These are phyloP conservation scores for Ataeniobius toweri DNA, from an alignment of 2,797 vertebrate species.

Conservation along the genomic window DNA sequence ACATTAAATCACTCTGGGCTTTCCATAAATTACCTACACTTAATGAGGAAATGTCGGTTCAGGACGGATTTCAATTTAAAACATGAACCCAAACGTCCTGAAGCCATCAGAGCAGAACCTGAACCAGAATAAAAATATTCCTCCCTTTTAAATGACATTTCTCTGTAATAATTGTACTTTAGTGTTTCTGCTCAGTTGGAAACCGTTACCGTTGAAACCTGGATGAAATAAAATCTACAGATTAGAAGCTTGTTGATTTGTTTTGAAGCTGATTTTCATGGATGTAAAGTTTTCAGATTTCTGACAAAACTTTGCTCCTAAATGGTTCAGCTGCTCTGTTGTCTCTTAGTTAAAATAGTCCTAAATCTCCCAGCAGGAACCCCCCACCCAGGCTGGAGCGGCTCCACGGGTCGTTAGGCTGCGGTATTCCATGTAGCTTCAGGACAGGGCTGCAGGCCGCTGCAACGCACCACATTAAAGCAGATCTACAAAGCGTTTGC, in stretches of 20 bases:
- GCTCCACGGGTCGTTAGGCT: not conserved
- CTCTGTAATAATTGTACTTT: not conserved
- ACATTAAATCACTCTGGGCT: not conserved
- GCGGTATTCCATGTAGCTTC: not conserved
- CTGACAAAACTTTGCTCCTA: not conserved
- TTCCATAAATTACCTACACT: not conserved
- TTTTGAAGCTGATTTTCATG: not conserved
- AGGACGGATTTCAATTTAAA: too few species aligned
- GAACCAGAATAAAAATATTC: not conserved
- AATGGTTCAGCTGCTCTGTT: not conserved
- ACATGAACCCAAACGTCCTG: too few species aligned
- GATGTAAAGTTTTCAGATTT: conserved; percentile 5
- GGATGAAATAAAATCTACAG: not conserved
- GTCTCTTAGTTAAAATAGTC: not conserved
- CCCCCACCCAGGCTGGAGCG: too few species aligned
- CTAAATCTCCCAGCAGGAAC: not conserved
- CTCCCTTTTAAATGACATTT: not conserved
- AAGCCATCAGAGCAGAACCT: not conserved
- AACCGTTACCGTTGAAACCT: not conserved
- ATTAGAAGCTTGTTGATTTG: not conserved
- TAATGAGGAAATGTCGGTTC: too few species aligned
- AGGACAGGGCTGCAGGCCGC: conserved; percentile 14
- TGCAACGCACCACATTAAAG: conserved; percentile 43
- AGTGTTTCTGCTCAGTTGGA: not conserved
- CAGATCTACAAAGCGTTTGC: conserved; percentile 73